Base-by-base conservation (phyloP, 2,888 invertebrate genomes). In the Tenthredo livida region DNA sequence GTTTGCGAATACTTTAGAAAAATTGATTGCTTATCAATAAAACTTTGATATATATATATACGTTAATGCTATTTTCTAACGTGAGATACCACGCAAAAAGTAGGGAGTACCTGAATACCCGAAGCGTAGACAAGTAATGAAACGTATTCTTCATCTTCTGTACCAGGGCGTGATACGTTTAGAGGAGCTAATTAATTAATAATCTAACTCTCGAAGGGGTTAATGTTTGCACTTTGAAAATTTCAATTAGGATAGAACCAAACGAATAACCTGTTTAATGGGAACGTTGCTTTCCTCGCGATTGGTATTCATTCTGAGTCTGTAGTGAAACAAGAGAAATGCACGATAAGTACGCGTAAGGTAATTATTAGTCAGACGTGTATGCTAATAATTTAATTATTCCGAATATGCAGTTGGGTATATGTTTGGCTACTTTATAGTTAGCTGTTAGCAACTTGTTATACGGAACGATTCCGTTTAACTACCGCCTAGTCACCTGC, bases 311-410 rank as follows among this genome's bases (percentile, higher is more conserved):
- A 83, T 9, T 21, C 47, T 29, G 50, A 21, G 47, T 83, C 37
- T 10, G 67, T 33, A 25, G 65, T 67, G 37, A 29, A 70, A 73
- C 72, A 73, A 50, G 70, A 83, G 83, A 65, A 83, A 83, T 67
- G 47, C 47, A 29, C 43, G 70, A 83, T 50, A 70, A 67, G 83
- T 83, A 83, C 67, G 50, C 47, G 67, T 47, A 83, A 83, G 83
- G 83, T 83, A 83, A 83, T 83, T 83, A 83, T 83, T 83, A 70
- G 70, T 47, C 25, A 29, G 70, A 83, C 83, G 43, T 47, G 83
- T 83, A 83, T 70, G 83, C 17, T 70, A 70, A 83, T 83, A 12
- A 21, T 70, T 83, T 50, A 67, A 83, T 83, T 25, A 83, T 61
- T 61, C 80, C 58, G 61, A 58, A 80, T 61, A 61, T 21, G 40